These are phyloP conservation scores for Siderastrea radians DNA, from an alignment of 92 coral and sea anemone genomes.

Conservation along the genomic window DNA sequence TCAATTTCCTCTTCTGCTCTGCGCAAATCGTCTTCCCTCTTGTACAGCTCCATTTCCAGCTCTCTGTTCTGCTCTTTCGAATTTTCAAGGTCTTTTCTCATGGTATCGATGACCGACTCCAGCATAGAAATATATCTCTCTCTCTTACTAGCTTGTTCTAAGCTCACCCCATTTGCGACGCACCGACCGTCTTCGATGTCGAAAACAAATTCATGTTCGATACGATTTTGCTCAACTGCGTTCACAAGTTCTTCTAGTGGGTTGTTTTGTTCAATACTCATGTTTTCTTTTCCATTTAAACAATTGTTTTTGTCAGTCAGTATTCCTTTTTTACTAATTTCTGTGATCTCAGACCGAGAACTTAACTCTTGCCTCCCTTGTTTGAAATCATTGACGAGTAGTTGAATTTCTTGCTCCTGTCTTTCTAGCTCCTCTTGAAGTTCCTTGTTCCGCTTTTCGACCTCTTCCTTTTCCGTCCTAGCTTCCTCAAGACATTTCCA, in stretches of 20 bases:
- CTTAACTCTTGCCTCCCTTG: neutral
- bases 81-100: slow-evolving; percentile 21
- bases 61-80: neutral
- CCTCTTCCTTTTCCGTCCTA: slow-evolving; percentile 49
- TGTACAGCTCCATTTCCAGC: neutral
- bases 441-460: slow-evolving; percentile 37
- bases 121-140: neutral
- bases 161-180: neutral
- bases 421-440: slow-evolving; percentile 45
- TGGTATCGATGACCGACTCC: slow-evolving; percentile 16
- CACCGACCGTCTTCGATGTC: slow-evolving; percentile 21
- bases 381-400: slow-evolving; percentile 14
- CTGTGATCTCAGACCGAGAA: neutral
- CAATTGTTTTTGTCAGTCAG: neutral
- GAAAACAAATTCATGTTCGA: slow-evolving; percentile 20
- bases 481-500: slow-evolving; percentile 61
- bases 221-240: neutral
- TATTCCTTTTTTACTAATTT: neutral
- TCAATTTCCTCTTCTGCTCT: slow-evolving; percentile 29
- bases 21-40: slow-evolving; percentile 20
- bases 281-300: neutral
- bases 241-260: slow-evolving; percentile 15
- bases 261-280: neutral
- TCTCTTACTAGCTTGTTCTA: neutral
- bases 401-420: slow-evolving; percentile 35